Evolutionary conservation across 2,113 vertebrate genomes (phyloP).

Genomic region (Jaculus jaculus): DNA sequence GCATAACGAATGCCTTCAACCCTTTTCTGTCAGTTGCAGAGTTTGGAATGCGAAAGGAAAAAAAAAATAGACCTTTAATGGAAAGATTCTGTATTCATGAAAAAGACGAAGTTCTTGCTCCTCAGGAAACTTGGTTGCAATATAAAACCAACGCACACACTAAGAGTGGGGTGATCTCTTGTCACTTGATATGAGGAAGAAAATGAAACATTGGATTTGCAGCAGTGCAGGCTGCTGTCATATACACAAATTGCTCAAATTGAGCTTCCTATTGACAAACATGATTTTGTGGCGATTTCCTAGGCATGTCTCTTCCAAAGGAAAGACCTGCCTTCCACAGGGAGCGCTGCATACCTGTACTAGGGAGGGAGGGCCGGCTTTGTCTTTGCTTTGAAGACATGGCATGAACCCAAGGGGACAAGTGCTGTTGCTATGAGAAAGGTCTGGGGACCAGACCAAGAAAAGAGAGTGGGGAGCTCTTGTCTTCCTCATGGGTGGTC

Average conservation of each 20-base stretch:
- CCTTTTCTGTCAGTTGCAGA: background rate
- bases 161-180: background rate
- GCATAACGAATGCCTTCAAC: conserved; percentile 62
- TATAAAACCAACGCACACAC: background rate
- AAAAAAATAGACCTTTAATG: conserved; percentile 32
- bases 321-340: background rate
- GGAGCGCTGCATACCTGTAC: background rate
- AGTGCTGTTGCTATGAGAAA: background rate
- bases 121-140: conserved; percentile 11
- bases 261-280: background rate
- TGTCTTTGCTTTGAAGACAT: background rate
- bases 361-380: too few species aligned
- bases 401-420: background rate
- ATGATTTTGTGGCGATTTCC: background rate
- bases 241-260: background rate
- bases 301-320: background rate
- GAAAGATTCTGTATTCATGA: conserved; percentile 76
- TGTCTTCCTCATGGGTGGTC: background rate
- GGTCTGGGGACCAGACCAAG: background rate
- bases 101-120: conserved; percentile 49
- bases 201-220: background rate
- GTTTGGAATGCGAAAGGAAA: conserved; percentile 58
- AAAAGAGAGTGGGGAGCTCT: rapidly evolving
- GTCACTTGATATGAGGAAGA: background rate
- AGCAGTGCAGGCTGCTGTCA: background rate